Conservation (phyloP, 2,797 vertebrate species). For the Enteromius unitaeniatus region DNA sequence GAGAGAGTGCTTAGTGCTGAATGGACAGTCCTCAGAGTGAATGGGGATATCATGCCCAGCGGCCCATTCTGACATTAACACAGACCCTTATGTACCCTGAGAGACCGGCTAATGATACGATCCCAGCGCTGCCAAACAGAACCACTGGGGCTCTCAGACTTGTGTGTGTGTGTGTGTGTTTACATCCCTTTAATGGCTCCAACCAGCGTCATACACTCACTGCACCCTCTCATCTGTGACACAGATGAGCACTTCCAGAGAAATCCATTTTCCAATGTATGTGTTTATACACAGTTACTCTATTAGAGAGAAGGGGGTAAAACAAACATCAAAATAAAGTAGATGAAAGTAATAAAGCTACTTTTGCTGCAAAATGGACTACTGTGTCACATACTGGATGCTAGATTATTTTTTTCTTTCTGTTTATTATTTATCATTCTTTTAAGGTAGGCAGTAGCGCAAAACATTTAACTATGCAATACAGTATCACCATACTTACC, state of each 20-base stretch:
- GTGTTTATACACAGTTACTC: constrained; percentile 32
- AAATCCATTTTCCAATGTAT: constrained; percentile 39
- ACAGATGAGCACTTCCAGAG: constrained; percentile 42
- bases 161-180: constrained; percentile 36
- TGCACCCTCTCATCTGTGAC: constrained; percentile 43
- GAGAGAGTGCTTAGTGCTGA: constrained; percentile 8
- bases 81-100: constrained; percentile 41
- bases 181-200: constrained; percentile 14
- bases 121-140: constrained; percentile 35
- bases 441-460: background rate
- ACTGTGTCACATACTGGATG: background rate
- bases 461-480: background rate
- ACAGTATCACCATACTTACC: no score
- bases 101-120: constrained; percentile 46
- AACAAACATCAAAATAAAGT: constrained; percentile 6
- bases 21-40: constrained; percentile 39
- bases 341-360: constrained; percentile 5
- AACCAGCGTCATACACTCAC: constrained; percentile 39
- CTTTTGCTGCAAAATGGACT: background rate
- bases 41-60: constrained; percentile 43
- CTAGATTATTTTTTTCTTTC: background rate
- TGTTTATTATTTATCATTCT: background rate
- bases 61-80: constrained; percentile 48
- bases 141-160: constrained; percentile 32
- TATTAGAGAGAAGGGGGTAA: constrained; percentile 24